These are phyloP conservation scores for Drosophila mimica DNA, from an alignment of 2,888 invertebrate species.

Conservation along the genomic window DNA sequence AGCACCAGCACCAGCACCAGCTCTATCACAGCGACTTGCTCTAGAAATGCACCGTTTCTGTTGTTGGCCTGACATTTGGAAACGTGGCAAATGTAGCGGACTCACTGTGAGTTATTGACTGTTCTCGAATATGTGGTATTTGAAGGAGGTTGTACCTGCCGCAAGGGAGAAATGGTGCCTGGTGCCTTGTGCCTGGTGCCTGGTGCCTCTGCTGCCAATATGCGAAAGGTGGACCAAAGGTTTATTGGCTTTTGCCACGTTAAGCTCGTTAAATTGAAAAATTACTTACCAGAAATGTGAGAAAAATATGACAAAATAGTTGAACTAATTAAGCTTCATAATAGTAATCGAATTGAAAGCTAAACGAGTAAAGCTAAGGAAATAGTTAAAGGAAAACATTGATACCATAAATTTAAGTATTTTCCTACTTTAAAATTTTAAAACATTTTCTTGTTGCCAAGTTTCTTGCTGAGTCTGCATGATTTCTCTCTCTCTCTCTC, in stretches of 20 bases:
- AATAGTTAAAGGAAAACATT: background rate
- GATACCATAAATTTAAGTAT: background rate
- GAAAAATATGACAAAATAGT: background rate
- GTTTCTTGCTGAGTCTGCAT: background rate
- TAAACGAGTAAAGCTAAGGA: background rate
- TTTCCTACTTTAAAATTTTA: background rate
- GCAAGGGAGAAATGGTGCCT: constrained; percentile 17
- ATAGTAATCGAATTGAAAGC: background rate
- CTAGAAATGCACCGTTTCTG: constrained; percentile 32
- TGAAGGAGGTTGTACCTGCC: constrained; percentile 9
- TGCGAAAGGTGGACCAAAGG: constrained; percentile 54
- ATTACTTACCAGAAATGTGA: background rate
- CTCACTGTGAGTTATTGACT: constrained; percentile 54
- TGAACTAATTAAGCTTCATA: background rate
- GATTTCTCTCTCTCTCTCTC: background rate
- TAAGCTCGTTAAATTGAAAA: constrained; percentile 44
- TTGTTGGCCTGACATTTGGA: constrained; percentile 42
- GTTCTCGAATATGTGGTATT: constrained; percentile 33
- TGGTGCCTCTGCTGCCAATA: constrained; percentile 20
- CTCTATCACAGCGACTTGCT: constrained; percentile 5
- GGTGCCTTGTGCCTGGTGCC: constrained; percentile 14
- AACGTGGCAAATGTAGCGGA: constrained; percentile 51
- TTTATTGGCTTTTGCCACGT: constrained; percentile 23
- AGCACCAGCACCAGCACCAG: constrained; percentile 6
- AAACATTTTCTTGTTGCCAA: background rate